Conservation (phyloP, 2,888 invertebrate species). For the Aspidiotus rigidus region DNA sequence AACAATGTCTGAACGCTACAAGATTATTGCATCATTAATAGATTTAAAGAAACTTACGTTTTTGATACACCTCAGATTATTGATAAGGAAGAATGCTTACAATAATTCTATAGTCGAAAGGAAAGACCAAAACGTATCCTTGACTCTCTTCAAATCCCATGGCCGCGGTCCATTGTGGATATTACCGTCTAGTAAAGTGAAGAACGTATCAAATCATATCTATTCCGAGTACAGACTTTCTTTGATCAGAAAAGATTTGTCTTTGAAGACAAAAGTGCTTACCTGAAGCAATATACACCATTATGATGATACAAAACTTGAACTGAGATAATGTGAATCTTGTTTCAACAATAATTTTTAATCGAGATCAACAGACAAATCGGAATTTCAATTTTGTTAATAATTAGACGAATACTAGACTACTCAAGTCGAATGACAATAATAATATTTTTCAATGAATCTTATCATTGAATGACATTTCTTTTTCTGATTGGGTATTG, state of each 20-base stretch:
- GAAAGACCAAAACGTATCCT: constrained; percentile 17
- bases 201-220: neutral
- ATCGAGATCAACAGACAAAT: too few species aligned
- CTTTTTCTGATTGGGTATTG: too few species aligned
- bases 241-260: neutral
- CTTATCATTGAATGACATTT: too few species aligned
- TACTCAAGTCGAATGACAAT: too few species aligned
- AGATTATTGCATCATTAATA: neutral
- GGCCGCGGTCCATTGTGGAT: constrained; percentile 7
- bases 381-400: too few species aligned
- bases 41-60: too few species aligned
- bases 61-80: neutral
- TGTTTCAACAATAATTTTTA: too few species aligned
- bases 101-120: constrained; percentile 8
- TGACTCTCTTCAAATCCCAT: constrained; percentile 9
- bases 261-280: neutral
- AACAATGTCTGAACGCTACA: constrained; percentile 13
- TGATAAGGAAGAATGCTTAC: constrained; percentile 1
- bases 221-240: neutral
- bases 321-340: neutral
- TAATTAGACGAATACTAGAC: too few species aligned
- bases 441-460: too few species aligned
- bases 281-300: neutral
- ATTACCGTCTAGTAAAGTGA: constrained; percentile 5
- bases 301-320: neutral